phyloP scores from a whole-genome alignment of 2,888 invertebrate species.

The Ischnus inquisitorius region DNA sequence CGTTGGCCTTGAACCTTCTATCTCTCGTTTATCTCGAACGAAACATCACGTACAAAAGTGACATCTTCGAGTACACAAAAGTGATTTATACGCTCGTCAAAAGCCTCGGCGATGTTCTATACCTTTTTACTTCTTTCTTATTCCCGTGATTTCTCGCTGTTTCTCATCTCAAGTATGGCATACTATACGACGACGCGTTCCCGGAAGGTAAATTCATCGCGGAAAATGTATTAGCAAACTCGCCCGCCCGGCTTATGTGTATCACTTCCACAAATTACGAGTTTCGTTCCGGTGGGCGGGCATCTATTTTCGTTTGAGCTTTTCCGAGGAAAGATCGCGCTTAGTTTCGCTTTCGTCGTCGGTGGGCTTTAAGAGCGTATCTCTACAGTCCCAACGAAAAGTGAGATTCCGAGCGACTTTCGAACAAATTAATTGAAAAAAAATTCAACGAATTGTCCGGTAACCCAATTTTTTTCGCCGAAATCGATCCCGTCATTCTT shows the following conservation, averaged over 20 bases:
- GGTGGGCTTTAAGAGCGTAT: neutral
- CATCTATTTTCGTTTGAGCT: conserved; percentile 38
- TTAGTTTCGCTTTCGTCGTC: conserved; percentile 9
- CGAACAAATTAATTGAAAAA: too few relatives aligned
- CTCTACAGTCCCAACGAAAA: too few relatives aligned
- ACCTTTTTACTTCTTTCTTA: neutral
- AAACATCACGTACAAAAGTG: neutral
- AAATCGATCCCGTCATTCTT: too few relatives aligned
- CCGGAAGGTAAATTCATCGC: conserved; percentile 32
- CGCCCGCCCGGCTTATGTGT: neutral
- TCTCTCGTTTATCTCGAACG: conserved; percentile 20
- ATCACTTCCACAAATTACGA: neutral
- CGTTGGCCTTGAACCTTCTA: conserved; percentile 20
- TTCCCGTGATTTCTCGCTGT: neutral
- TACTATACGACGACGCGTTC: conserved; percentile 16
- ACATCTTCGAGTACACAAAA: conserved; percentile 14
- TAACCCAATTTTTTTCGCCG: too few relatives aligned
- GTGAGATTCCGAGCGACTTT: too few relatives aligned
- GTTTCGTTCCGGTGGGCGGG: neutral
- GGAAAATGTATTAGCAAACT: conserved; percentile 22
- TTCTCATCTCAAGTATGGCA: neutral
- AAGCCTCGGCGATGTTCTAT: neutral
- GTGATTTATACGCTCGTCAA: conserved; percentile 15
- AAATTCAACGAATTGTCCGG: too few relatives aligned
- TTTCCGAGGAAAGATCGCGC: conserved; percentile 24